Evolutionary conservation across 2,797 vertebrate genomes (phyloP).

Genomic region (Fistularia tabacaria): DNA sequence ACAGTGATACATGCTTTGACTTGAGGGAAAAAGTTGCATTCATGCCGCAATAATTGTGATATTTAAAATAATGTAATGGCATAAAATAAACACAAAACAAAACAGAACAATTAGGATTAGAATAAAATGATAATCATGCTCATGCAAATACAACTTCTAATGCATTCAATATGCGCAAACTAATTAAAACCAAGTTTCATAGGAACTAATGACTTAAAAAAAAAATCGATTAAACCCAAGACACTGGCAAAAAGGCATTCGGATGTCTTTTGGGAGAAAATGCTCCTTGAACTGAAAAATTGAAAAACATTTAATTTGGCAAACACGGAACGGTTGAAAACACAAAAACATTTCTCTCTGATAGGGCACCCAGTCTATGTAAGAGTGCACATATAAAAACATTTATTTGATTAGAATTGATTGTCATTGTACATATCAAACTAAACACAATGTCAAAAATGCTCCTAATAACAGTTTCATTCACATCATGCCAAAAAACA

Average conservation of each 20-base stretch:
- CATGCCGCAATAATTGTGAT: too few species aligned
- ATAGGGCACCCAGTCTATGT: slow-evolving; percentile 1
- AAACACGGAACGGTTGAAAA: slow-evolving; percentile 48
- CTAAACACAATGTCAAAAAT: too few species aligned
- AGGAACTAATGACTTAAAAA: slow-evolving; percentile 51
- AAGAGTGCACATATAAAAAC: slow-evolving; percentile 28
- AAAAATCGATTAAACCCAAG: slow-evolving; percentile 59
- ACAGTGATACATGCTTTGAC: too few species aligned
- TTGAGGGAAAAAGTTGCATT: too few species aligned
- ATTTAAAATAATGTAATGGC: too few species aligned
- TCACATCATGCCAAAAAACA: too few species aligned
- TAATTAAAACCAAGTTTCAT: slow-evolving; percentile 27
- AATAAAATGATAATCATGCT: slow-evolving; percentile 34
- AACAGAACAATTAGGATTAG: slow-evolving; percentile 17
- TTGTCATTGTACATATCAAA: slow-evolving; percentile 18
- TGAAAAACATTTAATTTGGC: slow-evolving; percentile 46
- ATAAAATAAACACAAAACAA: background rate
- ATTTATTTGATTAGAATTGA: slow-evolving; percentile 43
- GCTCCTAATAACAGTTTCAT: too few species aligned
- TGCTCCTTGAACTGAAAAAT: slow-evolving; percentile 59
- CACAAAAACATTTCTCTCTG: slow-evolving; percentile 48
- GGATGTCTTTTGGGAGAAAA: slow-evolving; percentile 33
- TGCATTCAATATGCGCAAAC: slow-evolving; percentile 38
- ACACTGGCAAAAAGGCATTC: slow-evolving; percentile 27
- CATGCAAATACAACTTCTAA: slow-evolving; percentile 41